Evolutionary conservation across 2,113 vertebrate genomes (phyloP).

Genomic region (Quiscalus mexicanus): DNA sequence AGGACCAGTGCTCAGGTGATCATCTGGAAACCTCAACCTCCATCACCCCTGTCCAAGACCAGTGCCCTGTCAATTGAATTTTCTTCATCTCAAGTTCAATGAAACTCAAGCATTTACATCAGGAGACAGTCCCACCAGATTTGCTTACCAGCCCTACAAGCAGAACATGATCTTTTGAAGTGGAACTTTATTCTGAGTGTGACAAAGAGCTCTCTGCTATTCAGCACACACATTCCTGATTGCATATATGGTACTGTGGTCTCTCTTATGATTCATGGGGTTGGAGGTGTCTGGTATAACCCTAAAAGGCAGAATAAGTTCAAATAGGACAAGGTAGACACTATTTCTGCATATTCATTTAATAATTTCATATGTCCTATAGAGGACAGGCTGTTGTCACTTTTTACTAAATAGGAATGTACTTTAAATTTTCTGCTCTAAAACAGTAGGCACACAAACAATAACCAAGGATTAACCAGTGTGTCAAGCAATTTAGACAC

Average conservation of each 20-base stretch:
- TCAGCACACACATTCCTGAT: not conserved
- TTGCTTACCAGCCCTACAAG: not conserved
- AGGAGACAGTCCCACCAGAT: not conserved
- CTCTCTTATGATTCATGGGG: not conserved
- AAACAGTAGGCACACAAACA: not conserved
- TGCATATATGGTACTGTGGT: not conserved
- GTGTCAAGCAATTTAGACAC: not conserved
- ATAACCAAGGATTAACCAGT: not conserved
- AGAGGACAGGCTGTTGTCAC: not conserved
- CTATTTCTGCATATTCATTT: not conserved
- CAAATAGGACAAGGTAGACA: not conserved
- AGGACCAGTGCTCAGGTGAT: not conserved
- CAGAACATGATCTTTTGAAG: not conserved
- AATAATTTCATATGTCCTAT: not conserved
- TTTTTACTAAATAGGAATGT: not conserved
- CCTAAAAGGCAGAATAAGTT: not conserved
- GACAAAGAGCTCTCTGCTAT: not conserved
- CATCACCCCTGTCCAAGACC: not conserved
- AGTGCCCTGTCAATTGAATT: fast-evolving
- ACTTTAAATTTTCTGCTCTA: not conserved
- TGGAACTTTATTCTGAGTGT: not conserved
- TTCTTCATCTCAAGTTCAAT: not conserved
- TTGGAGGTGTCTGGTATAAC: not conserved
- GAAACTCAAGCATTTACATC: not conserved
- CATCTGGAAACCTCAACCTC: fast-evolving